Evolutionary conservation across 2,888 invertebrate species (phyloP).

Genomic region (Synanthedon formicaeformis): DNA sequence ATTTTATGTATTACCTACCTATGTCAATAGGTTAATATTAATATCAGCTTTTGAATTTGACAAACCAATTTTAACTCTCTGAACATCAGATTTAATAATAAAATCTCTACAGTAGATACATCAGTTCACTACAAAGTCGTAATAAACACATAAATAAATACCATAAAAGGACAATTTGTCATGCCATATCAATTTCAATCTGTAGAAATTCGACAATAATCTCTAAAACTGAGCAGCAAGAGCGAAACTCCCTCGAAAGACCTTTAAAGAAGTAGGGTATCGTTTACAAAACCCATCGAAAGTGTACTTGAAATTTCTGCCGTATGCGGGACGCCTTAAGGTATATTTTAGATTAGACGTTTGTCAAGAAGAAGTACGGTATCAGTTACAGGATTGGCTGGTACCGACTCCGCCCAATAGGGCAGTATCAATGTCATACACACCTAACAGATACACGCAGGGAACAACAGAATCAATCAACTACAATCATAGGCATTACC

Average conservation of each 20-base stretch:
- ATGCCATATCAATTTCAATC: conserved; percentile 51
- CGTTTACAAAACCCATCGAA: conserved; percentile 39
- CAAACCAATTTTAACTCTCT: no score
- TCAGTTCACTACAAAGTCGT: no score
- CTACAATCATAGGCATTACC: conserved; percentile 1
- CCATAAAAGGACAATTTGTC: conserved; percentile 11
- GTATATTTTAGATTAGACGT: conserved; percentile 12
- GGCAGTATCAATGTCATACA: conserved; percentile 55
- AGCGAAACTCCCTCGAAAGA: not conserved
- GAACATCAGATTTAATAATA: no score
- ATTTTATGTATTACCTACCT: no score
- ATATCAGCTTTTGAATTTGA: no score
- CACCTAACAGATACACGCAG: conserved; percentile 56
- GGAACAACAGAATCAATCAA: conserved; percentile 1
- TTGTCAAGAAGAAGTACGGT: conserved; percentile 52
- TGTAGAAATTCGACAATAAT: conserved; percentile 11
- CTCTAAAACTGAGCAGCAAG: conserved; percentile 4
- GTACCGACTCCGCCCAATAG: conserved; percentile 55
- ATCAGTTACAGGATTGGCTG: conserved; percentile 69
- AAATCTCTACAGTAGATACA: no score
- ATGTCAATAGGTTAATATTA: no score
- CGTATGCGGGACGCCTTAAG: not conserved
- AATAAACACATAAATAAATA: no score
- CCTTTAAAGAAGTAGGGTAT: conserved; percentile 50
- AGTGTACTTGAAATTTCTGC: conserved; percentile 14